Conservation (phyloP, 2,888 invertebrate species). For the Ceramica pisi region DNA sequence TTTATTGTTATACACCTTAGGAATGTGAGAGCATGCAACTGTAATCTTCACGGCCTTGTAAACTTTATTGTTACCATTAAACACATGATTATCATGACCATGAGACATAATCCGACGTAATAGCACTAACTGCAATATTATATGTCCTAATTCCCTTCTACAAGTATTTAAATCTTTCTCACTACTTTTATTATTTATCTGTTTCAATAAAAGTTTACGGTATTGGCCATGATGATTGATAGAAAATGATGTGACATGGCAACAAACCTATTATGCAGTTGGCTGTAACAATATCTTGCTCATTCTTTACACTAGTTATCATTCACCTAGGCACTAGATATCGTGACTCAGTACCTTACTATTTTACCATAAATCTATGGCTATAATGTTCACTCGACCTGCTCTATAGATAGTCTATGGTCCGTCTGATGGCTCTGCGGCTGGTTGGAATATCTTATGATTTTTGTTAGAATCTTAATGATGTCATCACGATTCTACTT, state of each 20-base stretch:
- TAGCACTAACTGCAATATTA: constrained; percentile 19
- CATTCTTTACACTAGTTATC: constrained; percentile 28
- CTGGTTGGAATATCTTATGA: background rate
- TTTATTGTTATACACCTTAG: constrained; percentile 48
- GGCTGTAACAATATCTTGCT: constrained; percentile 20
- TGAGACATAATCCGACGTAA: constrained; percentile 20
- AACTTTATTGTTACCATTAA: constrained; percentile 42
- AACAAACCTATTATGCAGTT: constrained; percentile 12
- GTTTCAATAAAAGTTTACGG: no score
- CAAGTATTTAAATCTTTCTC: background rate
- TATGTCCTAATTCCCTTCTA: constrained; percentile 2
- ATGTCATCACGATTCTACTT: background rate
- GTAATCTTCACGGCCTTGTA: constrained; percentile 52
- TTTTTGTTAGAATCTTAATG: background rate
- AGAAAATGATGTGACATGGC: background rate
- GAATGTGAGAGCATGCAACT: constrained; percentile 41
- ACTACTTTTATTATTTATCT: background rate
- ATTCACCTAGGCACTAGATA: constrained; percentile 18
- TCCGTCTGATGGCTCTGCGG: background rate
- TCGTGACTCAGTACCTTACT: constrained; percentile 25
- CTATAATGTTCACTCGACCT: background rate
- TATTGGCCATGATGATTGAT: background rate
- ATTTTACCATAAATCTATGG: constrained; percentile 25
- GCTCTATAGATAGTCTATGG: constrained; percentile 8
- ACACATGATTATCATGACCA: constrained; percentile 12